Conservation (phyloP, 2,888 invertebrate genomes). For the Graphium colonna region DNA sequence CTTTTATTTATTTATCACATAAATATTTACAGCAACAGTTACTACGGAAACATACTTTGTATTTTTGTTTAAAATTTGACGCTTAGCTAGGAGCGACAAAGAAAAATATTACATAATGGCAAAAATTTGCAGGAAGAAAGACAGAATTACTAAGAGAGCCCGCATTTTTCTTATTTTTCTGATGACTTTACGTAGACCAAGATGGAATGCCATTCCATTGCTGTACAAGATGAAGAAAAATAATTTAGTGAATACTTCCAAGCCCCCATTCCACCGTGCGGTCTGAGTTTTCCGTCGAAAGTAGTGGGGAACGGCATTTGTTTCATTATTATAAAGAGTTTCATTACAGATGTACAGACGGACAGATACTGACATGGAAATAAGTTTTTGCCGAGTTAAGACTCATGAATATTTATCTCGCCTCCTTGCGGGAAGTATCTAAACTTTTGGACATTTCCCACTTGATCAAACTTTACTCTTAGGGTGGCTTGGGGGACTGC, state of each 20-base stretch:
- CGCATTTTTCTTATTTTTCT: neutral
- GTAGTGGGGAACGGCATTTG: constrained; percentile 18
- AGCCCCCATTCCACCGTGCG: neutral
- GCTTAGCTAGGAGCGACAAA: too few species aligned
- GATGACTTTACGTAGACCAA: neutral
- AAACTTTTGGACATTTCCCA: constrained; percentile 73
- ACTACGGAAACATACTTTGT: too few species aligned
- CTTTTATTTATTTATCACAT: too few species aligned
- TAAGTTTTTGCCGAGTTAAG: constrained; percentile 70
- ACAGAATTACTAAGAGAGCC: neutral
- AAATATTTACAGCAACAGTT: too few species aligned
- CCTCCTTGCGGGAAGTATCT: constrained; percentile 58
- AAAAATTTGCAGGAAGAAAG: neutral
- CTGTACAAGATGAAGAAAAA: constrained; percentile 5
- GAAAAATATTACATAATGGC: too few species aligned
- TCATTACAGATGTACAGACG: constrained; percentile 69
- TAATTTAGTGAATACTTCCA: constrained; percentile 9
- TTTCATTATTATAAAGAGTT: constrained; percentile 21
- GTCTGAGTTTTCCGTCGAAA: constrained; percentile 9
- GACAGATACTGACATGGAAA: constrained; percentile 71
- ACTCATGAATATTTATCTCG: constrained; percentile 77
- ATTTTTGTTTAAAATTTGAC: too few species aligned
- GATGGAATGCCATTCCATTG: neutral
- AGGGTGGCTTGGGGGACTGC: constrained; percentile 43
- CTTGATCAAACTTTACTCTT: constrained; percentile 75